These are phyloP conservation scores for Psittacus erithacus DNA, from an alignment of 2,113 vertebrate genomes.

Conservation along the genomic window DNA sequence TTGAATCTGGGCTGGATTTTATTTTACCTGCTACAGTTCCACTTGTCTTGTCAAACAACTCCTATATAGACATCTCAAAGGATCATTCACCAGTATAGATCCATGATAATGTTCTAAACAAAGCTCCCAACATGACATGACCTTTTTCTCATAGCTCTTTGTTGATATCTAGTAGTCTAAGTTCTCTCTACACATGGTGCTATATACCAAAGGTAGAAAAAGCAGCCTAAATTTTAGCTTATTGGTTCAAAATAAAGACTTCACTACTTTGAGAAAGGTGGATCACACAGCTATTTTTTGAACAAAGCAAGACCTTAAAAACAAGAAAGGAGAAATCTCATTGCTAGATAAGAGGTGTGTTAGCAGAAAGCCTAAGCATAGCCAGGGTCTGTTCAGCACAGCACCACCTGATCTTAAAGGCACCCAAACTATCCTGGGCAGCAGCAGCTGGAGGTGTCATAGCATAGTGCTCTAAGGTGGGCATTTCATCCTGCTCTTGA, in stretches of 20 bases:
- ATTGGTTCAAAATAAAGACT: not conserved
- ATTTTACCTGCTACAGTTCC: not conserved
- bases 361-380: not conserved
- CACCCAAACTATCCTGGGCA: not conserved
- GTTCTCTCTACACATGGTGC: not conserved
- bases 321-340: not conserved
- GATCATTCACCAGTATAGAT: not conserved
- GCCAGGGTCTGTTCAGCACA: not conserved
- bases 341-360: not conserved
- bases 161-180: not conserved
- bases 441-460: not conserved
- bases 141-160: not conserved
- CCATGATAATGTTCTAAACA: fast-evolving
- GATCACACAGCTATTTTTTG: not conserved
- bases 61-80: not conserved
- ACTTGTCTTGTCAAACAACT: not conserved
- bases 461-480: not conserved
- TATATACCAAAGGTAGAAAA: not conserved
- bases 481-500: not conserved
- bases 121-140: not conserved
- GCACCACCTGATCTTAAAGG: too few species aligned
- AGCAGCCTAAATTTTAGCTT: not conserved
- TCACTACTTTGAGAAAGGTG: not conserved
- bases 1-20: not conserved
- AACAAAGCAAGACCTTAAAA: not conserved